These are phyloP conservation scores for Tromatobia lineatoria DNA, from an alignment of 2,888 invertebrate genomes.

Conservation along the genomic window DNA sequence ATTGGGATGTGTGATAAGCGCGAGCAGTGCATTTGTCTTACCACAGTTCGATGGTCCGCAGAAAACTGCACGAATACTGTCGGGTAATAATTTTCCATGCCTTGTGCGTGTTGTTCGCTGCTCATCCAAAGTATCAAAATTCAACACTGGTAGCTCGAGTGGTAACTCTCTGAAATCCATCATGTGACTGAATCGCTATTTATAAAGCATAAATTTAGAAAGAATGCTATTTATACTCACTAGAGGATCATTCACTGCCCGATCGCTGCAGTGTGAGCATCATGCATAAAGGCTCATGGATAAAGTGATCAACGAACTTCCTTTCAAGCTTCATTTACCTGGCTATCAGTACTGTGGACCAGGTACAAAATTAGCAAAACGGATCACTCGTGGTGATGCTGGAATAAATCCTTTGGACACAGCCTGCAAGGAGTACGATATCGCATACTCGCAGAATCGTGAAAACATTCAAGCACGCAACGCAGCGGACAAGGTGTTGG, in stretches of 20 bases:
- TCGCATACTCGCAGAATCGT: slow-evolving; percentile 74
- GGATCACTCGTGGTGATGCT: slow-evolving; percentile 75
- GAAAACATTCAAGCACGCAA: slow-evolving; percentile 56
- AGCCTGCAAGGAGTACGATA: slow-evolving; percentile 80
- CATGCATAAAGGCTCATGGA: slow-evolving; percentile 34
- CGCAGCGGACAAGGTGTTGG: slow-evolving; percentile 60
- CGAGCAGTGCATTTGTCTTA: slow-evolving; percentile 69
- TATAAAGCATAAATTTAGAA: slow-evolving; percentile 41
- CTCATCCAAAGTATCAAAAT: slow-evolving; percentile 48
- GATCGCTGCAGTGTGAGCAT: slow-evolving; percentile 12
- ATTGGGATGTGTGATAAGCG: slow-evolving; percentile 66
- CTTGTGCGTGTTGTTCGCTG: neutral
- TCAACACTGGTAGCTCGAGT: slow-evolving; percentile 40
- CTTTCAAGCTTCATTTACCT: slow-evolving; percentile 53
- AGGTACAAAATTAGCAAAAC: slow-evolving; percentile 72
- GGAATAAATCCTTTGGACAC: slow-evolving; percentile 75
- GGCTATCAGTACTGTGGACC: too few species aligned
- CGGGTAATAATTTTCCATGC: slow-evolving; percentile 77
- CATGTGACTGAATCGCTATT: slow-evolving; percentile 9
- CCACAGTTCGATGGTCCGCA: slow-evolving; percentile 70
- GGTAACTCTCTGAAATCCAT: slow-evolving; percentile 52
- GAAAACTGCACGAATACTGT: slow-evolving; percentile 70
- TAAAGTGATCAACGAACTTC: slow-evolving; percentile 55
- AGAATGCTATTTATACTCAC: slow-evolving; percentile 39
- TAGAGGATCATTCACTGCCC: slow-evolving; percentile 1